A percentile compares a stretch with the other conserved stretches of the same genome.
phyloP scores from a whole-genome alignment of 2,888 invertebrate genomes.

The Cactoblastis cactorum region DNA sequence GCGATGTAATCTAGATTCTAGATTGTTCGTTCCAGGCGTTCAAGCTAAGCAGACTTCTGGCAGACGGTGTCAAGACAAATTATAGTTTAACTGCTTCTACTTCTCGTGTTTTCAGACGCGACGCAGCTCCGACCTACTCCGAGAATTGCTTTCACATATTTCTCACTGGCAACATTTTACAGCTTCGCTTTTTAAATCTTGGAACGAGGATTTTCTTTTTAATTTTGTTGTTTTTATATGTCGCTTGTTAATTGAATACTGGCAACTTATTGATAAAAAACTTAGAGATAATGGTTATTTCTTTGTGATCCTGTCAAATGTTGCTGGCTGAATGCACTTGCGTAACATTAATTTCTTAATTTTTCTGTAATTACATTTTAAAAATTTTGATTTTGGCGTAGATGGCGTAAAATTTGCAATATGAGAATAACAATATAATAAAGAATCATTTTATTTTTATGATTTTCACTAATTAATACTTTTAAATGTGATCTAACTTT shows the following conservation, averaged over 20 bases:
- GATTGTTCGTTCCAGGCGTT: constrained; percentile 20
- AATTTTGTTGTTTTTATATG: not conserved
- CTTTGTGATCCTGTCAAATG: no score
- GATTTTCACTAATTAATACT: not conserved
- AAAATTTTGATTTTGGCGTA: no score
- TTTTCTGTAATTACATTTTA: not conserved
- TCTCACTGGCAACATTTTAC: constrained; percentile 4
- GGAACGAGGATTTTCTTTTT: not conserved
- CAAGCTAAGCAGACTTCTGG: constrained; percentile 19
- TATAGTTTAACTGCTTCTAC: constrained; percentile 25
- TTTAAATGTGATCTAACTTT: constrained; percentile 33
- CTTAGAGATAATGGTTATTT: no score
- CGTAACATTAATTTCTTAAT: not conserved
- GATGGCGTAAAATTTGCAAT: not conserved
- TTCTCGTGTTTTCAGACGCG: constrained; percentile 15
- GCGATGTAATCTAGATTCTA: constrained; percentile 19
- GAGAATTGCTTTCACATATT: constrained; percentile 5
- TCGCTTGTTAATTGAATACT: no score
- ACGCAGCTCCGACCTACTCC: not conserved
- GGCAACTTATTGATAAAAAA: no score
- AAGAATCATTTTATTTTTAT: not conserved
- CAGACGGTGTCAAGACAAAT: constrained; percentile 26
- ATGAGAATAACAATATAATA: not conserved
- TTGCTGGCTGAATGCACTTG: not conserved
- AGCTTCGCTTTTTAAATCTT: not conserved